Evolutionary conservation across 2,888 invertebrate species (phyloP), one percentile per base, ranked within the genome.

Genomic region (Pollenia angustigena): DNA sequence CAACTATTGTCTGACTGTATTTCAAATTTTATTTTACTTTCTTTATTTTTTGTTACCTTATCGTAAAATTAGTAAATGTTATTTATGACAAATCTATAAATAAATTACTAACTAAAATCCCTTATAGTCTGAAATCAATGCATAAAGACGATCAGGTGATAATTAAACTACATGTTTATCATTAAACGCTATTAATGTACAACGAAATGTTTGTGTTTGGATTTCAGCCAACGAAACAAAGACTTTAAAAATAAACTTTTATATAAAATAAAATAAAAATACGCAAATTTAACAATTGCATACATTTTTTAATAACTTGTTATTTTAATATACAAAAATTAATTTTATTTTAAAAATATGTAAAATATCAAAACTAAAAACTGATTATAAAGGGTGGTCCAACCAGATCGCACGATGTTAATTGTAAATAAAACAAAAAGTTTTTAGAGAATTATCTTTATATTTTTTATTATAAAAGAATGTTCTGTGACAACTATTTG

Each of bases 131-230:
- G 2, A 69, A 14, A 75, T n/a, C 44, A 60, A 23, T 16, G 42
- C 62, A 46, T 23, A 42, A 60, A 48, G 42, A 18, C 52, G 68
- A 85, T 85, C 86, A 80, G 82, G 71, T 80, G 86, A 80, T 80
- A 68, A 79, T 58, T 79, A 48, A 54, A 64, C 69, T 44, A 71
- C 56, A 71, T 83, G 54, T 52, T 78, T 54, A 60, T 32, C 54
- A 62, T 62, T 1, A n/a, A 48, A 58, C 10, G n/a, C 32, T 32
- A 32, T 32, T 42, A 80, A 23, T 12, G 60, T 12, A 8, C 42
- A 52, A 52, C 42, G 14, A 64, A 32, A 32, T 32, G 32, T 32
- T 32, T 18, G 52, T 62, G n/a, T 18, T 60, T 82, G 82, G 69
- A 62, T 62, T 82, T 69, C 54, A 18, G 62, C 69, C 76, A 82